These are phyloP conservation scores for Leptosomus discolor DNA, from an alignment of 2,113 vertebrate species.

Conservation along the genomic window DNA sequence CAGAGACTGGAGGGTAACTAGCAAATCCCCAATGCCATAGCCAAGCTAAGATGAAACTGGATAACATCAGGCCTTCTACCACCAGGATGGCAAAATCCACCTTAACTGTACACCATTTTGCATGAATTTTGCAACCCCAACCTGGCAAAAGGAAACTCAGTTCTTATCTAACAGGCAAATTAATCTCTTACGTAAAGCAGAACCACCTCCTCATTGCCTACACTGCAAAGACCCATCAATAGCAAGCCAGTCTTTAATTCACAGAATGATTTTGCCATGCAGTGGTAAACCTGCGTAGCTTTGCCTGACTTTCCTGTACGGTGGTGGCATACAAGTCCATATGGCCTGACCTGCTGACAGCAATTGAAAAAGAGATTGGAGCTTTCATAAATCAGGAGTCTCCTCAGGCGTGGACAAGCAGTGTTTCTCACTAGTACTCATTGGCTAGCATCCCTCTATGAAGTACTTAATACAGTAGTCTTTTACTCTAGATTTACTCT, in stretches of 20 bases:
- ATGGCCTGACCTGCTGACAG: neutral
- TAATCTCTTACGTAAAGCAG: neutral
- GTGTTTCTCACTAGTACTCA: neutral
- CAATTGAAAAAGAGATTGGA: neutral
- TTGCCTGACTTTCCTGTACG: neutral
- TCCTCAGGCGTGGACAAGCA: fast-evolving
- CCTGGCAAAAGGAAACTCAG: neutral
- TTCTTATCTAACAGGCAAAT: neutral
- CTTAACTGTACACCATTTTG: neutral
- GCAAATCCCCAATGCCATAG: neutral
- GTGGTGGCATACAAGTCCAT: neutral
- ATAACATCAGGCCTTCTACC: neutral
- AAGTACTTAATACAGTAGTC: neutral
- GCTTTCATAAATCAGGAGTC: neutral
- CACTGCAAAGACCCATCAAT: neutral
- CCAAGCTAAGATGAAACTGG: neutral
- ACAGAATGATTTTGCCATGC: neutral
- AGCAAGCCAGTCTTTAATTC: neutral
- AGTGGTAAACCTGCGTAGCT: neutral
- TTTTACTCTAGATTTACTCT: no score
- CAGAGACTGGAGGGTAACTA: neutral
- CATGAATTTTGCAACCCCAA: neutral
- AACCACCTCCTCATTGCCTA: neutral
- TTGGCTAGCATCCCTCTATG: neutral
- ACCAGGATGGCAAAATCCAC: neutral